Percentiles rank a stretch among this genome's conserved stretches.
Conservation (phyloP, 2,113 vertebrate genomes). For the Myotis davidii region DNA sequence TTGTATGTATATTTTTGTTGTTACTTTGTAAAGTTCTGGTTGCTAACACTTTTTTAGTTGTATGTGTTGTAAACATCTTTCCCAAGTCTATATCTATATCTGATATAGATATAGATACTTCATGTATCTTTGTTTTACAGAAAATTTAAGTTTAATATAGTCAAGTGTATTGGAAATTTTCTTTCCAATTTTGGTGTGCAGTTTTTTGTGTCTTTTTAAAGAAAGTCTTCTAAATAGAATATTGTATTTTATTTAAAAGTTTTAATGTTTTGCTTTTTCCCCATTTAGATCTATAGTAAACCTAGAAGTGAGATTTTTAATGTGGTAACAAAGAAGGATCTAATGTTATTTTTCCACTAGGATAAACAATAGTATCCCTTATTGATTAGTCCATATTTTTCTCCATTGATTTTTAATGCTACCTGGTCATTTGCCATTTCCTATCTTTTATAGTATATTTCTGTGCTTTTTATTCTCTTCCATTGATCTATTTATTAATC, state of each 20-base stretch:
- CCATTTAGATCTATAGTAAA: background rate
- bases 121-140: background rate
- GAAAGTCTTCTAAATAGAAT: background rate
- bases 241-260: background rate
- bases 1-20: background rate
- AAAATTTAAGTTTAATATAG: constrained; percentile 11
- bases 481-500: background rate
- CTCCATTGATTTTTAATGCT: constrained; percentile 20
- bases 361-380: background rate
- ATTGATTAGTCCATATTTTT: background rate
- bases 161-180: background rate
- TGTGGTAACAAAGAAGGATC: background rate
- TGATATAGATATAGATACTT: no score
- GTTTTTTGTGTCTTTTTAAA: background rate
- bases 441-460: background rate
- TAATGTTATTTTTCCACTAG: background rate
- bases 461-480: background rate
- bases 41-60: background rate
- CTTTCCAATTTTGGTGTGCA: background rate
- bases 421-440: background rate
- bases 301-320: constrained; percentile 19
- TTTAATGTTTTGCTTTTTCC: background rate
- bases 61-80: background rate
- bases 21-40: background rate
- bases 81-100: background rate